Conservation (phyloP, 2,797 vertebrate species). For the Bufotes viridis region DNA sequence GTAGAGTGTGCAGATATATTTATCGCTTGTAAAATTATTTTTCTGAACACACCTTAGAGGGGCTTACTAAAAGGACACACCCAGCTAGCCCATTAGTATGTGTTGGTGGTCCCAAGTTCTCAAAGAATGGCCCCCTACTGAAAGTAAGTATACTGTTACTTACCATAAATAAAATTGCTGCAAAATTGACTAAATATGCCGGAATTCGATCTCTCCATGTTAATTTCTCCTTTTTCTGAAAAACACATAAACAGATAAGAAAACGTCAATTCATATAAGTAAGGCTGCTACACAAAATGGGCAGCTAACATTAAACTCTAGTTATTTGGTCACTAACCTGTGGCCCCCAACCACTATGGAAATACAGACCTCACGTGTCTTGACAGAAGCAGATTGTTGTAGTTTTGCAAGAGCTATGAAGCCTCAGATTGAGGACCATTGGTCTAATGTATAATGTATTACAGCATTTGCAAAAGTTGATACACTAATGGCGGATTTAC, state of each 20-base stretch:
- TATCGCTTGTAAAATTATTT: not conserved
- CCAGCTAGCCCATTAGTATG: too few relatives aligned
- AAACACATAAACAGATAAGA: not conserved
- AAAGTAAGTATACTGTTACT: constrained; percentile 30
- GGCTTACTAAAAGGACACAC: too few relatives aligned
- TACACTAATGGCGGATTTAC: too few relatives aligned
- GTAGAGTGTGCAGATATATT: not conserved
- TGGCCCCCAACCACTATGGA: not conserved
- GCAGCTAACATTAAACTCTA: not conserved
- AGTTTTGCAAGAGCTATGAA: too few relatives aligned
- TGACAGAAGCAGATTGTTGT: too few relatives aligned
- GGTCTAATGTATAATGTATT: too few relatives aligned
- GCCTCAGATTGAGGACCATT: too few relatives aligned
- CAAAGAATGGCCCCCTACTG: too few relatives aligned
- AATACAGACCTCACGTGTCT: too few relatives aligned
- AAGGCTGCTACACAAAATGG: not conserved
- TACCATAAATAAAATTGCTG: constrained; percentile 94
- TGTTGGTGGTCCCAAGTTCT: too few relatives aligned
- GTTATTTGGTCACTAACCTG: not conserved
- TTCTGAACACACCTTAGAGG: too few relatives aligned
- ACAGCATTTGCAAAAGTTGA: too few relatives aligned
- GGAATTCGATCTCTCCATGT: constrained; percentile 89
- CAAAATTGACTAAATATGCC: constrained; percentile 89
- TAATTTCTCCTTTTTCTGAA: constrained; percentile 83
- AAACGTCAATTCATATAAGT: not conserved